Evolutionary conservation across 2,888 invertebrate species (phyloP).

Genomic region (Abrostola tripartita): DNA sequence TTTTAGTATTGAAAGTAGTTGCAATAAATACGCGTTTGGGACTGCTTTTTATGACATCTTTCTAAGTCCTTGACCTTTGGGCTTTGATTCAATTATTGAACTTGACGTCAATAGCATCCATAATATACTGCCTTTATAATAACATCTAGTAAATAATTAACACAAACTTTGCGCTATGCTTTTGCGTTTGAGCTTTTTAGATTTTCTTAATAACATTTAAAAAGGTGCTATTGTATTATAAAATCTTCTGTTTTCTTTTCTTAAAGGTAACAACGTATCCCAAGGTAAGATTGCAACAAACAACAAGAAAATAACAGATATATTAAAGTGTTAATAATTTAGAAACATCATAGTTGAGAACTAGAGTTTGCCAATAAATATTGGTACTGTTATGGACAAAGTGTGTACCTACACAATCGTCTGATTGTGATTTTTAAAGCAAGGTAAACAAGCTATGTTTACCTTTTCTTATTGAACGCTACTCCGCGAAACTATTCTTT

Average conservation of each 20-base stretch:
- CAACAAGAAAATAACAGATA: conserved; percentile 19
- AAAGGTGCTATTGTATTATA: conserved; percentile 42
- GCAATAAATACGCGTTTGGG: not conserved
- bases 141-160: too few species aligned
- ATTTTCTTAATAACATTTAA: conserved; percentile 8
- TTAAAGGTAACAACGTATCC: conserved; percentile 51
- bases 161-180: conserved; percentile 3
- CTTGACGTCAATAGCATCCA: conserved; percentile 4
- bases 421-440: too few species aligned
- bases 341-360: conserved; percentile 3
- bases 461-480: not conserved
- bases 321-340: conserved; percentile 1
- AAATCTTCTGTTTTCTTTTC: conserved; percentile 49
- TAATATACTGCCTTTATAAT: too few species aligned
- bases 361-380: conserved; percentile 6
- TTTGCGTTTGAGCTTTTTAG: conserved; percentile 10
- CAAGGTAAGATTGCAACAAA: conserved; percentile 44
- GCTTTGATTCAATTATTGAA: not conserved
- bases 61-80: too few species aligned
- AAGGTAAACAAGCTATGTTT: not conserved
- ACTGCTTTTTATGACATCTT: not conserved
- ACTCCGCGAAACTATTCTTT: not conserved
- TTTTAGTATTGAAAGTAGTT: not conserved
- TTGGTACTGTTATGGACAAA: conserved; percentile 2
- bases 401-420: conserved; percentile 4